These are phyloP conservation scores for Uloborus plumipes DNA, from an alignment of 2,888 invertebrate species.

Conservation along the genomic window DNA sequence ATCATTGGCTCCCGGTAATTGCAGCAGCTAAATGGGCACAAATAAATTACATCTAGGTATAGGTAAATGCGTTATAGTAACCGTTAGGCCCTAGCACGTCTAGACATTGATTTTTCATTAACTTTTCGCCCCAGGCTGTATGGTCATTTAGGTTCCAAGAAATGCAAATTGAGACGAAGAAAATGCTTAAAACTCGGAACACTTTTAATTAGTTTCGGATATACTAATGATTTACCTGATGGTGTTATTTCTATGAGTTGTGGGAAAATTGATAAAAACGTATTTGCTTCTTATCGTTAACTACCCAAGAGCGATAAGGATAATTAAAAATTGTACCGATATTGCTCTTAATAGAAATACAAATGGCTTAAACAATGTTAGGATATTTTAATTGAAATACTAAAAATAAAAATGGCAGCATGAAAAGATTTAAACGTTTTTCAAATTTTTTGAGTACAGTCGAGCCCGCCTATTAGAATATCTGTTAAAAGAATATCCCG, in stretches of 20 bases:
- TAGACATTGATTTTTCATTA: slow-evolving; percentile 43
- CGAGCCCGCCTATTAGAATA: too few relatives aligned
- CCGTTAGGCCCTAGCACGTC: slow-evolving; percentile 2
- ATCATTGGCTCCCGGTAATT: too few relatives aligned
- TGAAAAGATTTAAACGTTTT: too few relatives aligned
- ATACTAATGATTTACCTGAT: slow-evolving; percentile 40
- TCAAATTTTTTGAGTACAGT: too few relatives aligned
- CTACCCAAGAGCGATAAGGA: too few relatives aligned
- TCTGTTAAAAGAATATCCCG: too few relatives aligned
- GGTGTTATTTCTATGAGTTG: slow-evolving; percentile 23
- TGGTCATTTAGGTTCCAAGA: slow-evolving; percentile 31
- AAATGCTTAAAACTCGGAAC: slow-evolving; percentile 34
- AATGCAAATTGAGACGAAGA: slow-evolving; percentile 2
- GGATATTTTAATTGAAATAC: too few relatives aligned
- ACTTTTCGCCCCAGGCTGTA: slow-evolving; percentile 24
- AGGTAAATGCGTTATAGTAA: slow-evolving; percentile 30
- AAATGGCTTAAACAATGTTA: too few relatives aligned
- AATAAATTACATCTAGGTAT: slow-evolving; percentile 24
- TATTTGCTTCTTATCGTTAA: too few relatives aligned
- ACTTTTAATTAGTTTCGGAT: slow-evolving; percentile 46
- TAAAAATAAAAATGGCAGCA: too few relatives aligned
- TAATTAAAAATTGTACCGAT: too few relatives aligned
- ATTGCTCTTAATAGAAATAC: too few relatives aligned
- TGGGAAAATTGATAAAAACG: slow-evolving; percentile 6
- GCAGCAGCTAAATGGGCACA: slow-evolving; percentile 17